Percentiles rank a stretch among this genome's conserved stretches.
These are phyloP conservation scores for Sciurus carolinensis DNA, from an alignment of 2,797 vertebrate genomes.

Conservation along the genomic window DNA sequence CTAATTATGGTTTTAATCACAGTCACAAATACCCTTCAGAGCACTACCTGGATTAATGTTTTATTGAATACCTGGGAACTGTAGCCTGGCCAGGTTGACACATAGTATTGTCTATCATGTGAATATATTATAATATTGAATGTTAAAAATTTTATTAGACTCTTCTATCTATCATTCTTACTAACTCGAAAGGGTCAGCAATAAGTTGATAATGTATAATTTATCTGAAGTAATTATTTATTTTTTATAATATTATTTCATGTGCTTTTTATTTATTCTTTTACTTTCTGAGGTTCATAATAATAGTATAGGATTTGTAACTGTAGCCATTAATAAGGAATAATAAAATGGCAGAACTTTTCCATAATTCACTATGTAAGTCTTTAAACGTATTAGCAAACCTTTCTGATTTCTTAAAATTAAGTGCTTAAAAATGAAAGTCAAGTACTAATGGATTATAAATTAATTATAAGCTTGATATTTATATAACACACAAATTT, in stretches of 20 bases:
- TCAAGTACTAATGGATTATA: slow-evolving; percentile 11
- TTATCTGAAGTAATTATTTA: neutral
- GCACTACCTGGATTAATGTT: neutral
- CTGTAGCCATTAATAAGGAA: neutral
- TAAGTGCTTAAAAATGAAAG: slow-evolving; percentile 3
- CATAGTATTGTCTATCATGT: neutral
- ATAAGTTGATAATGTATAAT: neutral
- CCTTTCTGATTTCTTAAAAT: slow-evolving; percentile 21
- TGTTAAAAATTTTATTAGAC: neutral
- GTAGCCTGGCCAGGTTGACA: neutral
- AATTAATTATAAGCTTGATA: neutral
- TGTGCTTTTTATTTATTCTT: neutral
- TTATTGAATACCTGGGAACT: neutral
- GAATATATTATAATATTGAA: neutral
- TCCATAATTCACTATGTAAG: neutral
- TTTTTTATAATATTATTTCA: slow-evolving; percentile 23
- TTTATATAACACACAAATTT: slow-evolving; percentile 24
- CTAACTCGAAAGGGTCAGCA: neutral
- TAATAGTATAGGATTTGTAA: neutral
- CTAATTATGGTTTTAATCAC: neutral
- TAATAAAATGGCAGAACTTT: neutral
- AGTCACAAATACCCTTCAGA: neutral
- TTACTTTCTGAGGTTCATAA: neutral
- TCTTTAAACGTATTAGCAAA: neutral
- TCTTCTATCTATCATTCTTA: neutral